These are phyloP conservation scores for Ptychoptera contaminata DNA, from an alignment of 2,888 invertebrate genomes.

Conservation along the genomic window DNA sequence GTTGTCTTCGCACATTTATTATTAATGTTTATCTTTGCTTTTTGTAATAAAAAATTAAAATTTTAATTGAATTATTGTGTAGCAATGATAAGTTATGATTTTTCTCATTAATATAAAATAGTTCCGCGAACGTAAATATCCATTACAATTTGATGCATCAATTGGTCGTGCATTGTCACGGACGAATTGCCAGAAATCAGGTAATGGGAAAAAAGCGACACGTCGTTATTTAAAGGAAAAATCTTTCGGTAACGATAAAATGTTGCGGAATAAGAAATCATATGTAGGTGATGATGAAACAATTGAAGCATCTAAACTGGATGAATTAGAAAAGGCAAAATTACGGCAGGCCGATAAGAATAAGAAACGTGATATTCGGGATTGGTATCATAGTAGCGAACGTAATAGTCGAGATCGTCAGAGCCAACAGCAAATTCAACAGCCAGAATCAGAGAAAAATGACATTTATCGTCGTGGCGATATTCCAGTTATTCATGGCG, in stretches of 20 bases:
- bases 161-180: constrained; percentile 27
- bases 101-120: too few species aligned
- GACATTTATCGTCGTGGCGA: constrained; percentile 42
- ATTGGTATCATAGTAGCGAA: constrained; percentile 23
- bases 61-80: too few species aligned
- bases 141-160: constrained; percentile 27
- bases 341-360: constrained; percentile 21
- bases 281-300: not conserved
- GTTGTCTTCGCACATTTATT: too few species aligned
- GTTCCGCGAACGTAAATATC: constrained; percentile 32
- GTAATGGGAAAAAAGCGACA: constrained; percentile 12
- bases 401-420: constrained; percentile 18
- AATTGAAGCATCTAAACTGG: not conserved
- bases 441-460: constrained; percentile 27
- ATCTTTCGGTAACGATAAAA: not conserved
- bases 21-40: too few species aligned
- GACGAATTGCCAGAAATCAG: constrained; percentile 29
- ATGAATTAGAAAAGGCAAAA: not conserved
- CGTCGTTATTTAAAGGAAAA: constrained; percentile 2
- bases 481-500: constrained; percentile 43
- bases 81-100: too few species aligned
- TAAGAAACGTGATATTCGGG: constrained; percentile 31
- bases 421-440: constrained; percentile 30
- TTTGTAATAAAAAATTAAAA: too few species aligned
- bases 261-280: not conserved